These are phyloP conservation scores for Danaus plexippus DNA, from an alignment of 1,140 invertebrate genomes.

Conservation along the genomic window DNA sequence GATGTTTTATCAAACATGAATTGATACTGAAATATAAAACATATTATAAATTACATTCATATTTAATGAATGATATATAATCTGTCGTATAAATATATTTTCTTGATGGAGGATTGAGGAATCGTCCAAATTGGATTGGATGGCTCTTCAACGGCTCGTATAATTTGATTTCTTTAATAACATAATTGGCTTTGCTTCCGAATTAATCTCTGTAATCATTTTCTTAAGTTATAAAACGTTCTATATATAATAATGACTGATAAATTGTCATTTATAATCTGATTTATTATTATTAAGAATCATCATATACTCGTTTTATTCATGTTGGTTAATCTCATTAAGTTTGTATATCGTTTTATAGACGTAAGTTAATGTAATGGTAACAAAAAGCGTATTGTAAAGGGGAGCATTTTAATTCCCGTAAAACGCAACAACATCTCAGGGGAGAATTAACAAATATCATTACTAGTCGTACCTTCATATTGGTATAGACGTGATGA, in stretches of 20 bases:
- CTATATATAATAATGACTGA: slow-evolving; percentile 9
- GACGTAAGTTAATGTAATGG: background rate
- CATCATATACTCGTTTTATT: no score
- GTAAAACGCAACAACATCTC: slow-evolving; percentile 54
- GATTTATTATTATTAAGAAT: no score
- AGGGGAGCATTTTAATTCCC: slow-evolving; percentile 50
- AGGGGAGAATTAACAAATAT: slow-evolving; percentile 52
- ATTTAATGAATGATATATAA: background rate
- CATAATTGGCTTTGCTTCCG: slow-evolving; percentile 15
- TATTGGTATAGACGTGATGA: slow-evolving; percentile 14
- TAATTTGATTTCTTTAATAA: slow-evolving; percentile 20
- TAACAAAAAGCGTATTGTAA: slow-evolving; percentile 28
- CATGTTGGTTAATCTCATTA: no score
- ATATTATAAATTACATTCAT: slow-evolving; percentile 4
- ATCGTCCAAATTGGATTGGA: slow-evolving; percentile 19
- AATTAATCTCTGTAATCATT: slow-evolving; percentile 4
- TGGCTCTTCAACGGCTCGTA: slow-evolving; percentile 10
- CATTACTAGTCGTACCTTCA: slow-evolving; percentile 34
- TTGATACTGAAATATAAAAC: no score
- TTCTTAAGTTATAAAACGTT: slow-evolving; percentile 2
- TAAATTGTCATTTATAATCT: background rate
- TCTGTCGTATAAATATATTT: background rate
- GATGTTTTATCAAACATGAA: slow-evolving; percentile 1
- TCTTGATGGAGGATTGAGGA: slow-evolving; percentile 9
- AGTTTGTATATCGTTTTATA: no score